Evolutionary conservation across 2,888 invertebrate species (phyloP).

Genomic region (Pristionchus arcanus): DNA sequence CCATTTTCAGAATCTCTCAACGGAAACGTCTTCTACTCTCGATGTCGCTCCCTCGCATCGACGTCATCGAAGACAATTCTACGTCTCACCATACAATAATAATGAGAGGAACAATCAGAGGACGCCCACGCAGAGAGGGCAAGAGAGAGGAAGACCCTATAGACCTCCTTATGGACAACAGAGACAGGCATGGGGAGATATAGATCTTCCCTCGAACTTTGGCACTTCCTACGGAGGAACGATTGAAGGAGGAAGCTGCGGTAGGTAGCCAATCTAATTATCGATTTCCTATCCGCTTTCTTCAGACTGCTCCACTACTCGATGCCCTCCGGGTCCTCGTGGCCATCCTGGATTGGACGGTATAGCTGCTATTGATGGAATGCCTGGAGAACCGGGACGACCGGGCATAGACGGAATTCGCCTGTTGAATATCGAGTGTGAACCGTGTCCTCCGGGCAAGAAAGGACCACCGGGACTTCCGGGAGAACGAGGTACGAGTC

Average conservation of each 20-base stretch:
- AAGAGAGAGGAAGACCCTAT: slow-evolving; percentile 11
- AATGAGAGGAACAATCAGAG: not conserved
- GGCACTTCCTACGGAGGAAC: slow-evolving; percentile 25
- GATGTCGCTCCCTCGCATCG: slow-evolving; percentile 32
- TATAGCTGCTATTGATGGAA: slow-evolving; percentile 61
- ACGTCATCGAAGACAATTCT: slow-evolving; percentile 49
- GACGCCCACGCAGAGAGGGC: not conserved
- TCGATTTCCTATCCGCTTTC: not conserved
- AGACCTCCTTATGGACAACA: not conserved
- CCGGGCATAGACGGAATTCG: slow-evolving; percentile 51
- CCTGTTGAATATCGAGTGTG: slow-evolving; percentile 38
- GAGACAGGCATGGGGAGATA: slow-evolving; percentile 34
- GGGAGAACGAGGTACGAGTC: slow-evolving; percentile 39
- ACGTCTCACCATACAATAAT: slow-evolving; percentile 41
- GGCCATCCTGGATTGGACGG: slow-evolving; percentile 67
- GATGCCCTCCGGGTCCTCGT: slow-evolving; percentile 65
- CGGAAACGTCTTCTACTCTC: slow-evolving; percentile 43
- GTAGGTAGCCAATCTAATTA: not conserved
- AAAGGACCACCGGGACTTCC: slow-evolving; percentile 55
- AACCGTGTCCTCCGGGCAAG: slow-evolving; percentile 55
- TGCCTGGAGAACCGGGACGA: slow-evolving; percentile 54
- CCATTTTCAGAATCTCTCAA: slow-evolving; percentile 39
- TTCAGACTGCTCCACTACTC: slow-evolving; percentile 65
- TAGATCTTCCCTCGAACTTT: not conserved
- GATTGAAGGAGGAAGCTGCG: not conserved